Evolutionary conservation across 2,888 invertebrate species (phyloP).

Genomic region (Pilophorus perplexus): DNA sequence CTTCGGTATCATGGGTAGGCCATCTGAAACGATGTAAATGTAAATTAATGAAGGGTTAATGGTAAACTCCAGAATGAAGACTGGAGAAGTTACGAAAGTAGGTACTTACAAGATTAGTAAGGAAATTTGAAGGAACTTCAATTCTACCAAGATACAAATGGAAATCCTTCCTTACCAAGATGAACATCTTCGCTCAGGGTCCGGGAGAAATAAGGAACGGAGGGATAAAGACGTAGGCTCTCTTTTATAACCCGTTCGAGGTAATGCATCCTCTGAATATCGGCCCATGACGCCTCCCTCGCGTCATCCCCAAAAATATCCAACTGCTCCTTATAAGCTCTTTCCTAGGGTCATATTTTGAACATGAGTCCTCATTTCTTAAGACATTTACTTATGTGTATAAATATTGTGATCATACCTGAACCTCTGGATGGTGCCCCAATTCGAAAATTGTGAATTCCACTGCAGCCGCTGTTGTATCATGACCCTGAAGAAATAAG

Average conservation of each 20-base stretch:
- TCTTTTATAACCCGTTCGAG: slow-evolving; percentile 52
- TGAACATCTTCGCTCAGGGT: slow-evolving; percentile 48
- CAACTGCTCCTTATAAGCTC: slow-evolving; percentile 47
- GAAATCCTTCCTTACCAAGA: slow-evolving; percentile 13
- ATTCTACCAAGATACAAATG: too few relatives aligned
- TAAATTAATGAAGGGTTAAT: too few relatives aligned
- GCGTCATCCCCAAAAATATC: slow-evolving; percentile 48
- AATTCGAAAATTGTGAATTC: slow-evolving; percentile 45
- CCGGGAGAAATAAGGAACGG: slow-evolving; percentile 51
- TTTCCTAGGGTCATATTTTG: slow-evolving; percentile 42
- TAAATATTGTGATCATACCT: slow-evolving; percentile 37
- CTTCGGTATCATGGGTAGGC: not conserved
- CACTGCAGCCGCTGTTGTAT: slow-evolving; percentile 47
- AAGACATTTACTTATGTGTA: not conserved
- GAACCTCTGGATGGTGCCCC: slow-evolving; percentile 46
- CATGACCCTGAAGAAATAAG: slow-evolving; percentile 45
- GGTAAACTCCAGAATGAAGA: too few relatives aligned
- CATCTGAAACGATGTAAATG: slow-evolving; percentile 4
- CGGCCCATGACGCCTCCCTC: slow-evolving; percentile 46
- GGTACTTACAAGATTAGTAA: too few relatives aligned
- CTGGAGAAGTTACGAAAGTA: too few relatives aligned
- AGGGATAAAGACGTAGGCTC: slow-evolving; percentile 50
- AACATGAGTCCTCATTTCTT: not conserved
- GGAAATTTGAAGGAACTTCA: too few relatives aligned
- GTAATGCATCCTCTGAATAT: slow-evolving; percentile 49